phyloP scores from a whole-genome alignment of 2,888 invertebrate species.

The Drosophila leonis region DNA sequence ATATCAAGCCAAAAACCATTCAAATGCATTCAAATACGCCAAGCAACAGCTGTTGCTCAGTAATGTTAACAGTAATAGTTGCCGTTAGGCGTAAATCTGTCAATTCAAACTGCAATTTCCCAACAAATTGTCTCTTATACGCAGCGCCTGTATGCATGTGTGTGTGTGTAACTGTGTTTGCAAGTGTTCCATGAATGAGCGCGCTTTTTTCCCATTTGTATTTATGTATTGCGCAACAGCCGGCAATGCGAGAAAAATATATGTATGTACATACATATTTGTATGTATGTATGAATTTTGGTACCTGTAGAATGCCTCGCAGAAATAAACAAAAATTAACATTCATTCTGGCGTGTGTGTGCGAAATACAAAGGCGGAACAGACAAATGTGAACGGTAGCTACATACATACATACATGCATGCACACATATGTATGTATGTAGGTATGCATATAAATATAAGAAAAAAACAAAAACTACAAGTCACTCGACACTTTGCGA shows the following conservation, averaged over 20 bases:
- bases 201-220: conserved; percentile 6
- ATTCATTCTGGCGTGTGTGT: conserved; percentile 60
- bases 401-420: background rate
- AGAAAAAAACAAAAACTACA: background rate
- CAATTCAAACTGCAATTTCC: background rate
- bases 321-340: conserved; percentile 67
- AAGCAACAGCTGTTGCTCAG: conserved; percentile 7
- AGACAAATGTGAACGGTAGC: conserved; percentile 4
- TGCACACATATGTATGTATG: background rate
- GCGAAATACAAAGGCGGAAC: conserved; percentile 36
- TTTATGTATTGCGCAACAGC: conserved; percentile 34
- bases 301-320: conserved; percentile 43
- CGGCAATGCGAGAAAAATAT: conserved; percentile 18
- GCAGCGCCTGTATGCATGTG: background rate
- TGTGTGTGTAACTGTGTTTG: background rate
- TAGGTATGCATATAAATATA: background rate
- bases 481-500: conserved; percentile 5
- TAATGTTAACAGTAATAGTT: conserved; percentile 10
- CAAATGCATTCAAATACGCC: background rate
- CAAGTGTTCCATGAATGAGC: background rate
- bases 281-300: background rate
- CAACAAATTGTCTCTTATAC: conserved; percentile 12
- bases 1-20: no score
- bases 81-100: conserved; percentile 10
- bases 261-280: background rate